Evolutionary conservation across 2,888 invertebrate genomes (phyloP).

Genomic region (Drosophila buzzatii): DNA sequence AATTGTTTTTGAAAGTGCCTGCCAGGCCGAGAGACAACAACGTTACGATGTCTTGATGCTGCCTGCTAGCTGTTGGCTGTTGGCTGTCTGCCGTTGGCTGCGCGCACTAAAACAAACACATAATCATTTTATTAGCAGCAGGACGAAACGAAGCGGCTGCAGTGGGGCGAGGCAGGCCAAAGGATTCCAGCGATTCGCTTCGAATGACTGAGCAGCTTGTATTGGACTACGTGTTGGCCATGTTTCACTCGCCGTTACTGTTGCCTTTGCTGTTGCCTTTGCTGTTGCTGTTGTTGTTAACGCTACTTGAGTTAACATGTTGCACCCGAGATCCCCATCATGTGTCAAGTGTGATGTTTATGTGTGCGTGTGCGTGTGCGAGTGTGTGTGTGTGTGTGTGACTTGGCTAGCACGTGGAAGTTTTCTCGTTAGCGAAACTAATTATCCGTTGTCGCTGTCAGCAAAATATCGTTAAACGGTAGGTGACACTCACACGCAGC

Average conservation of each 20-base stretch:
- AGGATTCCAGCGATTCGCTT: conserved; percentile 56
- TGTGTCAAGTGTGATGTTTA: conserved; percentile 51
- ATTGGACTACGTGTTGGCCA: conserved; percentile 54
- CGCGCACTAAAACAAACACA: conserved; percentile 77
- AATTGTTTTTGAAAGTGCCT: conserved; percentile 67
- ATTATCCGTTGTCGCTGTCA: conserved; percentile 82
- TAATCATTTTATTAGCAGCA: conserved; percentile 78
- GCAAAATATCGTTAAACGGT: conserved; percentile 80
- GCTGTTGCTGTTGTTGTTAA: conserved; percentile 38
- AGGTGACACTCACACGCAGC: conserved; percentile 71
- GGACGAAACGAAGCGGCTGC: conserved; percentile 33
- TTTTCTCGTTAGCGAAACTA: conserved; percentile 84
- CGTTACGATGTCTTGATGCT: conserved; percentile 10
- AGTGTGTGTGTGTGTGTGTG: conserved; percentile 25
- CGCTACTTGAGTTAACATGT: conserved; percentile 76
- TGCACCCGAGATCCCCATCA: conserved; percentile 70
- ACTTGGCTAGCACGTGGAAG: conserved; percentile 69
- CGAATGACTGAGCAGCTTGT: conserved; percentile 46
- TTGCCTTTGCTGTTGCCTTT: conserved; percentile 24
- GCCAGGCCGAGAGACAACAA: conserved; percentile 23
- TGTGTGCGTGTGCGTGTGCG: conserved; percentile 17
- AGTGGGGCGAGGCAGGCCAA: conserved; percentile 32
- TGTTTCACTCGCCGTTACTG: conserved; percentile 27
- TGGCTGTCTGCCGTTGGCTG: conserved; percentile 18
- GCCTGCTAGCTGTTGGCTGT: conserved; percentile 16